Evolutionary conservation across 2,797 vertebrate species (phyloP).

Genomic region (Peromyscus attwateri): DNA sequence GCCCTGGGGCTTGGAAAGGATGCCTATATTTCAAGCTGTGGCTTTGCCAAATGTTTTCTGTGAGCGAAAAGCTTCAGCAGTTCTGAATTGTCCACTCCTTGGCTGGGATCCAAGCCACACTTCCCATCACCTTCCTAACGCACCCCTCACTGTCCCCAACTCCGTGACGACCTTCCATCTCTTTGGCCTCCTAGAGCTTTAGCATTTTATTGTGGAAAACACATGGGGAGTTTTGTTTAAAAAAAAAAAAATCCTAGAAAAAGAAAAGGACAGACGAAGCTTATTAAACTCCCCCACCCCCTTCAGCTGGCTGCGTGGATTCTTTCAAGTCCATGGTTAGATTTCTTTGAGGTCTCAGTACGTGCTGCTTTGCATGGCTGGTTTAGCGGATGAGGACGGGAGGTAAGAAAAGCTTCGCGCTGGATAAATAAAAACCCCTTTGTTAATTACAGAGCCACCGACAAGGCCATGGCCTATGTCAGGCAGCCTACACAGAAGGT

Average conservation of each 20-base stretch:
- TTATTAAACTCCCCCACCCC: slow-evolving; percentile 66
- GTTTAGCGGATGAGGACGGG: slow-evolving; percentile 62
- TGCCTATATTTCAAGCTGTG: slow-evolving; percentile 25
- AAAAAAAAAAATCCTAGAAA: slow-evolving; percentile 67
- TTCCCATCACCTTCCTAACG: slow-evolving; percentile 49
- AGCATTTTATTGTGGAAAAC: slow-evolving; percentile 63
- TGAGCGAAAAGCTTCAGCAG: slow-evolving; percentile 7
- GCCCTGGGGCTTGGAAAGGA: slow-evolving; percentile 8
- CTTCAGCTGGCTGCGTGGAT: slow-evolving; percentile 57
- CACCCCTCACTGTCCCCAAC: neutral
- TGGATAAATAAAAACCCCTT: slow-evolving; percentile 83
- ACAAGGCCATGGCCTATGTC: slow-evolving; percentile 78
- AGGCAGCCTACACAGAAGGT: slow-evolving; percentile 79
- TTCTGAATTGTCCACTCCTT: slow-evolving; percentile 50
- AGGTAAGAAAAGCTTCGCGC: slow-evolving; percentile 80
- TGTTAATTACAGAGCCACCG: slow-evolving; percentile 80
- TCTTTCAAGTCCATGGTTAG: slow-evolving; percentile 76
- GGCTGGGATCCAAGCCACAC: slow-evolving; percentile 60
- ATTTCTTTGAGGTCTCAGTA: slow-evolving; percentile 79
- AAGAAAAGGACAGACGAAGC: slow-evolving; percentile 69
- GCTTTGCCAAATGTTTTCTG: slow-evolving; percentile 49
- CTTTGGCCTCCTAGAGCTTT: neutral
- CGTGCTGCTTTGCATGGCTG: slow-evolving; percentile 81
- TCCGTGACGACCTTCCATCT: neutral
- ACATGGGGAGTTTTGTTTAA: slow-evolving; percentile 9